Base-by-base conservation (phyloP, 2,888 invertebrate species). In the Pseudococcus jackbeardsleyi region DNA sequence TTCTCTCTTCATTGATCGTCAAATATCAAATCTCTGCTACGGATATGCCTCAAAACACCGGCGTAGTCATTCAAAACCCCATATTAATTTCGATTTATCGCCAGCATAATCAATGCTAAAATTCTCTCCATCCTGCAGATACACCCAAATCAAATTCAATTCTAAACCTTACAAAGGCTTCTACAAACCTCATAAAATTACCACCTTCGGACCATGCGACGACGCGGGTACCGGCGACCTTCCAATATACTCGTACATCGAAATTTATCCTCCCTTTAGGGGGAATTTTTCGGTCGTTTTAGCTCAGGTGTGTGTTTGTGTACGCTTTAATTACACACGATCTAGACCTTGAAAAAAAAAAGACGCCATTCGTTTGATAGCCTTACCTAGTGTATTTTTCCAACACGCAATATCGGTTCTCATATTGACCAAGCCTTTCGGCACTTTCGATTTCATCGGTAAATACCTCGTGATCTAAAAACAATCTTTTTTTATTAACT, bases 311-410 rank as follows among this genome's bases (percentile, higher is more conserved):
- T 42, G 79, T 17, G 42, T n/a, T 19, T 79, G 79, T 79, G 79
- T 79, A 79, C 42, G n/a, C 79, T 79, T 79, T 79, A 79, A 79
- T 79, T 79, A 79, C 42, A 42, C 79, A 79, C 79, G 79, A 42
- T 79, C 79, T 42, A 42, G 79, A 79, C 79, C 79, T 79, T 79
- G 79, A 33, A 42, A 79, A 79, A 79, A 42, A 79, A 79, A 79
- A 79, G 79, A 79, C 79, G 79, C 79, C 79, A 79, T 79, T 79
- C 79, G 17, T 42, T 19, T 39, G 39, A 39, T 59, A 59, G 54
- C 54, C 5, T 17, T 54, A 54, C 54, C 15, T 54, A 54, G 15
- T 8, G 11, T 72, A 42, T 79, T 79, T 79, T 79, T 46, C 79
- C 42, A 79, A 42, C 79, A 79, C 79, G 79, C 79, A 79, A 79